Base-by-base conservation (phyloP, 2,113 vertebrate species). In the Halichoerus grypus region DNA sequence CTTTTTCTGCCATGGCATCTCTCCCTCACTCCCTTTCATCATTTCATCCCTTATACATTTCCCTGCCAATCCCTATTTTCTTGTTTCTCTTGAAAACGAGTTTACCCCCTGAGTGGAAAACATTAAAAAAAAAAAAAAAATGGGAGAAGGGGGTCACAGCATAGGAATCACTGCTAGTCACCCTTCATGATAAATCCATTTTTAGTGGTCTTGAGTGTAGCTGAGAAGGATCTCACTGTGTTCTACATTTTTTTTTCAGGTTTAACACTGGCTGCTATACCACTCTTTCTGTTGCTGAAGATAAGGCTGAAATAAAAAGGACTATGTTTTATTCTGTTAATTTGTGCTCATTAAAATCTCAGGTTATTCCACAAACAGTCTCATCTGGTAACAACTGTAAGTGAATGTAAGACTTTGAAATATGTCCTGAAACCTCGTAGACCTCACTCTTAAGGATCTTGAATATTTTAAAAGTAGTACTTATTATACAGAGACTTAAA, bases 11-110 rank as follows among this genome's bases (percentile, higher is more conserved):
- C 33, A 3, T 22, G 4, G 79, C 83, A 24, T 18, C 36, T 82
- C 57, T 79, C 36, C 31, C 33, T 59, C 14, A n/a, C 19, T 71
- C 51, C 15, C 0, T 69, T 28, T n/a, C 26, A 16, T 76, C 65
- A 80, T 94, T 90, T 72, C 59, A 16, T 59, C 67, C 33, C 51
- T 91, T 72, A 39, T 72, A 51, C 31, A 57, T 53, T 79, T 76
- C 55, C 21, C 42, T 49, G 18, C 28, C 26, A 86, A 74, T 79
- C 28, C 61, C 88, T 57, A 8, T 28, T 76, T 69, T 86, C 88
- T 82, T 79, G 26, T 93, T 93, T 72, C 46, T 95, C 57, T 97
- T 94, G 46, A 86, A 80, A 97, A 81, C 22, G 91, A 85, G 63
- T 95, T 97, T 86, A 33, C 49, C 9, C 87, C 53, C 6, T 46